Percentiles rank a stretch among this genome's conserved stretches.
These are phyloP conservation scores for Drosophila kanapiae DNA, from an alignment of 1,140 invertebrate genomes.

Conservation along the genomic window DNA sequence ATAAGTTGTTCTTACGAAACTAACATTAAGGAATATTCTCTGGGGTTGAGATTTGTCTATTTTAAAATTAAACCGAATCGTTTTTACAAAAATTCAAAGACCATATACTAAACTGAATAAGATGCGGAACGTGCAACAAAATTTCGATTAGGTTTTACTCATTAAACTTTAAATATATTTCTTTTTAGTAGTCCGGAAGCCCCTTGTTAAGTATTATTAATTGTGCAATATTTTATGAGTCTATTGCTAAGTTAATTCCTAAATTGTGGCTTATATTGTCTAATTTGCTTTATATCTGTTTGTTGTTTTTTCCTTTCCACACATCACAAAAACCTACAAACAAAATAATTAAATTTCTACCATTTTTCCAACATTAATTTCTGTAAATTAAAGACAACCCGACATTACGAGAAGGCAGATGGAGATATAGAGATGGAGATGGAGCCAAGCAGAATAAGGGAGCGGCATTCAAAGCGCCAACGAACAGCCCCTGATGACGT, in stretches of 20 bases:
- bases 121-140: too few relatives aligned
- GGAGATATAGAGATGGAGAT: background rate
- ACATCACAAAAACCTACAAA: background rate
- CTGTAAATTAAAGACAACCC: slow-evolving; percentile 10
- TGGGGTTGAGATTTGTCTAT: too few relatives aligned
- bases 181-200: too few relatives aligned
- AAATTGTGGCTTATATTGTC: background rate
- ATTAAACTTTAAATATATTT: too few relatives aligned
- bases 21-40: background rate
- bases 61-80: background rate
- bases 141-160: too few relatives aligned
- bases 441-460: slow-evolving; percentile 6
- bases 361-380: slow-evolving; percentile 21
- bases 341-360: slow-evolving; percentile 19
- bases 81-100: too few relatives aligned
- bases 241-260: background rate
- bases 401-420: background rate
- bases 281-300: background rate
- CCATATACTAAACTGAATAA: too few relatives aligned
- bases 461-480: slow-evolving; percentile 12
- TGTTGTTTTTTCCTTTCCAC: background rate
- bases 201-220: background rate
- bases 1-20: background rate
- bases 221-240: background rate
- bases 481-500: background rate